phyloP scores from a whole-genome alignment of 2,113 vertebrate genomes.

The Tachysurus fulvidraco region DNA sequence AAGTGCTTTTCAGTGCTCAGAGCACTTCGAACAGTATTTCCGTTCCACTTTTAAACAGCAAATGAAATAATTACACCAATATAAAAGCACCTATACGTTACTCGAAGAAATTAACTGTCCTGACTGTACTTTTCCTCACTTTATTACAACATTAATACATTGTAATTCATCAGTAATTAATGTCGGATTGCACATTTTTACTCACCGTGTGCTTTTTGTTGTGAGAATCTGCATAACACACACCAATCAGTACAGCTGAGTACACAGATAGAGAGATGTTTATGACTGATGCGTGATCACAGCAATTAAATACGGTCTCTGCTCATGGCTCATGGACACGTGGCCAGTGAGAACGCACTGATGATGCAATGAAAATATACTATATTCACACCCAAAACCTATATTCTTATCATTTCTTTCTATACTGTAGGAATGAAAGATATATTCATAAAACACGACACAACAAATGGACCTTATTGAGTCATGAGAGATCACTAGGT shows the following conservation, averaged over 20 bases:
- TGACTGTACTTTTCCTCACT: not conserved
- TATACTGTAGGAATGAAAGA: not conserved
- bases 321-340: slow-evolving; percentile 28
- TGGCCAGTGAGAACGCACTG: slow-evolving; percentile 8
- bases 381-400: not conserved
- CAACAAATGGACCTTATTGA: not conserved
- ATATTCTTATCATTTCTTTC: not conserved
- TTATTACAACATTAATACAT: not conserved
- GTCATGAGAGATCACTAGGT: not conserved
- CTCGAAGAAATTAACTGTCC: not conserved
- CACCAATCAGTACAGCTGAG: not conserved
- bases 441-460: not conserved
- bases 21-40: not conserved
- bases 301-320: slow-evolving; percentile 9
- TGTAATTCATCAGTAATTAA: not conserved
- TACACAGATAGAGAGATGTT: not conserved
- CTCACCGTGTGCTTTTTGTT: not conserved
- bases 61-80: not conserved
- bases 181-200: not conserved
- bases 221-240: not conserved
- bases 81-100: not conserved
- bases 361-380: not conserved
- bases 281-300: slow-evolving; percentile 34
- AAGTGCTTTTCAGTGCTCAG: slow-evolving; percentile 7
- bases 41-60: not conserved